Base-by-base conservation (phyloP, 2,797 vertebrate species). In the Poliocrania exsul region DNA sequence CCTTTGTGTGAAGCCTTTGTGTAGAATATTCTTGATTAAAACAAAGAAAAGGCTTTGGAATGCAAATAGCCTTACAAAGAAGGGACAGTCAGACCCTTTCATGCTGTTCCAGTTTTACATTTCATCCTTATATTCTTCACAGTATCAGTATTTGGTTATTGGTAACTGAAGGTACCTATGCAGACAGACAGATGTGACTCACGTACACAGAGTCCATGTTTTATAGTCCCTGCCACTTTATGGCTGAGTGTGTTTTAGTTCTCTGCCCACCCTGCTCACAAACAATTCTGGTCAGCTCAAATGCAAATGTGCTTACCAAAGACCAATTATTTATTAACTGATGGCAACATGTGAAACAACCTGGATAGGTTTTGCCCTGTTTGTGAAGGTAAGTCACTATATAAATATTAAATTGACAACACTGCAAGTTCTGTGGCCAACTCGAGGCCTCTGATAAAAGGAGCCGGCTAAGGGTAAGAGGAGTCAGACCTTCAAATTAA, bases 11-110 rank as follows among this genome's bases (percentile, higher is more conserved):
- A 93, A 92, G 81, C 61, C 37, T 86, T 91, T 74, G 46, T 73
- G 70, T 70, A 73, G 87, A 93, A 92, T 82, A 83, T 90, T 92
- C 92, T 95, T 71, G 64, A 94, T 77, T 61, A 93, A 94, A 84
- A 94, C 72, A 94, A 93, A 92, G 54, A 60, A 86, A 77, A 61
- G 46, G 85, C 84, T 90, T 91, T 86, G 90, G 61, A 88, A 88
- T 91, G 72, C 53, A 93, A 93, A 95, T 49, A 82, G 60, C 60
- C 67, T 44, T 73, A 53, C 61, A 78, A 93, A 91, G 57, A 86
- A 60, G 67, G 57, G 58, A 85, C 1, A 0, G 24, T 28, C 35
- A 58, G 65, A 61, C 24, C 16, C n/a, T 83, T 90, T 66, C 20
- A 64, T 75, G 40, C 37, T 8, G 11, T 85, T 93, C 73, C 81